Evolutionary conservation across 2,888 invertebrate species (phyloP).

Genomic region (Pristionchus arcanus): DNA sequence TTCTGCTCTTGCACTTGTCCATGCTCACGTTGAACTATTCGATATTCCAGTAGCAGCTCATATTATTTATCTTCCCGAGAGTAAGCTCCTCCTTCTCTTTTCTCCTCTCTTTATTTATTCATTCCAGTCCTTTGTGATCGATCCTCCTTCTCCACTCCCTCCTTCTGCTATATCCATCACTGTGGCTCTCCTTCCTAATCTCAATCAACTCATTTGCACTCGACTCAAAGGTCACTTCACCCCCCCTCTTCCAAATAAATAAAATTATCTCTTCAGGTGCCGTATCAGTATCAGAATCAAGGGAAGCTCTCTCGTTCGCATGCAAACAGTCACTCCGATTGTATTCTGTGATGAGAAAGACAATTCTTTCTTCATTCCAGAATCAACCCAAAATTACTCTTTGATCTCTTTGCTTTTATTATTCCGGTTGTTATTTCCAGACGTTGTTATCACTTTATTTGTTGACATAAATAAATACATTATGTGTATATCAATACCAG

Average conservation of each 20-base stretch:
- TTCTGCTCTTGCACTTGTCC: conserved; percentile 63
- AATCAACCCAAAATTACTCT: neutral
- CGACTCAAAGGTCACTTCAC: neutral
- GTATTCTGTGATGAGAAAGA: conserved; percentile 47
- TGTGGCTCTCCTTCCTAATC: conserved; percentile 54
- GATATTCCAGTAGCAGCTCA: conserved; percentile 52
- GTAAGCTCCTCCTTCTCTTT: neutral
- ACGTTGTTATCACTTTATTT: conserved; percentile 45
- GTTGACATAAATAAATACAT: conserved; percentile 42
- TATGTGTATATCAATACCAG: conserved; percentile 30
- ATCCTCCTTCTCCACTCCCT: conserved; percentile 53
- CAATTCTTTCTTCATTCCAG: conserved; percentile 34
- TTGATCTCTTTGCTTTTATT: conserved; percentile 1
- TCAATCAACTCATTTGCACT: conserved; percentile 54
- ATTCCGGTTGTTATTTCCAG: neutral
- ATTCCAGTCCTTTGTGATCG: conserved; percentile 47
- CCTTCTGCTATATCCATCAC: conserved; percentile 46
- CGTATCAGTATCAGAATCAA: neutral
- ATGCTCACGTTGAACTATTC: conserved; percentile 58
- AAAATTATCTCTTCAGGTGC: conserved; percentile 37
- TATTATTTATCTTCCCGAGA: conserved; percentile 6
- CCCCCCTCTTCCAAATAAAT: neutral
- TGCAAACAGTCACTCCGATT: conserved; percentile 43
- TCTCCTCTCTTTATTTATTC: neutral
- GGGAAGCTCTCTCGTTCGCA: conserved; percentile 35